A percentile compares a stretch with the other conserved stretches of the same genome.
Conservation (phyloP, 2,888 invertebrate genomes). For the Metallyticus violacea region DNA sequence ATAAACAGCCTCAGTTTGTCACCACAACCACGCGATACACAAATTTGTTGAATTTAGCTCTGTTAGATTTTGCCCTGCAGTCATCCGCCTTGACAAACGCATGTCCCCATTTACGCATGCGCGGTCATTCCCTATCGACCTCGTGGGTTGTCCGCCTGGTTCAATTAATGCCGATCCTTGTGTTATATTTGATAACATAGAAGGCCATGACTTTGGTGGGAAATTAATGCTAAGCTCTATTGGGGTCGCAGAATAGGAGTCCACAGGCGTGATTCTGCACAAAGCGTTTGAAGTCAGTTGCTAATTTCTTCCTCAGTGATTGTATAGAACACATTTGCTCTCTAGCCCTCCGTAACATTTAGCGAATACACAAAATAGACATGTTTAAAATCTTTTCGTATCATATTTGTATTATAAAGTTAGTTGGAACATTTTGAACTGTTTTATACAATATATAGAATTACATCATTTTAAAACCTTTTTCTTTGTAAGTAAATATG, state of each 20-base stretch:
- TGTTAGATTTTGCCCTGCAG: neutral
- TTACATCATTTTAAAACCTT: too few relatives aligned
- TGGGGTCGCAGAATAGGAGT: neutral
- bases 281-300: neutral
- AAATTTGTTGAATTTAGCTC: neutral
- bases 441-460: too few relatives aligned
- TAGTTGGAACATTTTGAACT: too few relatives aligned
- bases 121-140: neutral
- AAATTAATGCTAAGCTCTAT: neutral
- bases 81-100: neutral
- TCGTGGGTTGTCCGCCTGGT: neutral
- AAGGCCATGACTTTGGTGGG: neutral
- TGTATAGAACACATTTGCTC: neutral
- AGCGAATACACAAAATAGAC: neutral
- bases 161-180: neutral
- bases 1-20: neutral
- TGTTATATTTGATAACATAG: neutral
- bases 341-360: neutral
- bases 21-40: neutral
- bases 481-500: too few relatives aligned
- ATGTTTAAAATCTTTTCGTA: neutral
- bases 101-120: neutral
- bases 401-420: too few relatives aligned
- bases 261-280: neutral
- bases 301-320: neutral